Evolutionary conservation across 1,140 invertebrate genomes (phyloP).

Genomic region (Mesaphorura yosii): DNA sequence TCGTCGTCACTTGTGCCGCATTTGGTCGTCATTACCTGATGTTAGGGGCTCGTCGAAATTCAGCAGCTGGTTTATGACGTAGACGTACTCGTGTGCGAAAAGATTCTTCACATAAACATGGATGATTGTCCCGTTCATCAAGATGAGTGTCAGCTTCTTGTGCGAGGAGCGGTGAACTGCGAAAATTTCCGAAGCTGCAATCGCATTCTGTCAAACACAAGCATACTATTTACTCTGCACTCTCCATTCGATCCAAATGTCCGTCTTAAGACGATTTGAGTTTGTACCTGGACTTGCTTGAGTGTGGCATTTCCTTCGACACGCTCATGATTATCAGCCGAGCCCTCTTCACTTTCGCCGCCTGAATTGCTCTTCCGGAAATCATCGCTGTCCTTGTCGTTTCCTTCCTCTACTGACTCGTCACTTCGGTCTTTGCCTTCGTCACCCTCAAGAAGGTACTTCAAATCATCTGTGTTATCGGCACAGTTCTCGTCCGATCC

Average conservation of each 20-base stretch:
- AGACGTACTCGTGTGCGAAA: constrained; percentile 16
- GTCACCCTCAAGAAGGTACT: background rate
- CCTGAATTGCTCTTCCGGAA: background rate
- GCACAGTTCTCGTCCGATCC: background rate
- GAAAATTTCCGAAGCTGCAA: too few relatives aligned
- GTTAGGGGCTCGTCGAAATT: constrained; percentile 9
- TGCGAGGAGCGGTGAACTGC: too few relatives aligned
- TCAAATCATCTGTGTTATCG: background rate
- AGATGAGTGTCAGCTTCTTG: constrained; percentile 1
- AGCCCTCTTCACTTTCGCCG: background rate
- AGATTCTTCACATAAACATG: constrained; percentile 21
- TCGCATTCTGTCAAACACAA: too few relatives aligned
- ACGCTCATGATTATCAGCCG: background rate
- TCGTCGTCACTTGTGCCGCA: background rate
- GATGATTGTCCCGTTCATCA: constrained; percentile 24
- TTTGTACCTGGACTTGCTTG: background rate
- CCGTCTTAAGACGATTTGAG: background rate
- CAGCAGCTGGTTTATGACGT: too few relatives aligned
- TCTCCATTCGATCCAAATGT: background rate
- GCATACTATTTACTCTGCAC: background rate
- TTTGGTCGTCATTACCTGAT: constrained; percentile 3
- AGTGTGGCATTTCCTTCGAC: background rate
- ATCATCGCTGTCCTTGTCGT: background rate
- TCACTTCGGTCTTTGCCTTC: background rate
- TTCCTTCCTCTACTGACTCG: background rate